phyloP scores from a whole-genome alignment of 2,888 invertebrate species.

The Dorcus parallelipipedus region DNA sequence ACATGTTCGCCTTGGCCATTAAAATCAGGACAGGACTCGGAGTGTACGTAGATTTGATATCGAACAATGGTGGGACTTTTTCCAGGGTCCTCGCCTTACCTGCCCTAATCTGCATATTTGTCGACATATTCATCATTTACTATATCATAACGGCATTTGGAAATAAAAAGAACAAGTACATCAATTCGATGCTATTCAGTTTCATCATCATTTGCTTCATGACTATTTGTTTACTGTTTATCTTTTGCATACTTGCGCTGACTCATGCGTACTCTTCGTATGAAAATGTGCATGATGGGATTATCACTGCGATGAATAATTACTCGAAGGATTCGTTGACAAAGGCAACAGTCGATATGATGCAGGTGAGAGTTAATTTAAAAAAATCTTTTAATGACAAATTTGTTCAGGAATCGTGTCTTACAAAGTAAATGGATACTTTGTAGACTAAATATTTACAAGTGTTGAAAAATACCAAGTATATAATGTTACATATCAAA shows the following conservation, averaged over 20 bases:
- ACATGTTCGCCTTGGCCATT: constrained; percentile 34
- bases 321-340: constrained; percentile 55
- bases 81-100: constrained; percentile 30
- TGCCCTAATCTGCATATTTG: constrained; percentile 32
- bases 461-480: no score
- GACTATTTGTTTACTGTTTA: not conserved
- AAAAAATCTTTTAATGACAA: no score
- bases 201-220: constrained; percentile 6
- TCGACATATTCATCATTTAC: constrained; percentile 31
- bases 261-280: constrained; percentile 34
- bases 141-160: constrained; percentile 33
- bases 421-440: no score
- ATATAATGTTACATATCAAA: no score
- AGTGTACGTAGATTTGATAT: constrained; percentile 42
- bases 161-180: constrained; percentile 8
- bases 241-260: constrained; percentile 24
- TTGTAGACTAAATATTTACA: no score
- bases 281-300: constrained; percentile 48
- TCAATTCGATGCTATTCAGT: constrained; percentile 11
- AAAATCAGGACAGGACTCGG: constrained; percentile 36
- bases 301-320: constrained; percentile 57
- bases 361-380: constrained; percentile 44
- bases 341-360: constrained; percentile 56
- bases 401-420: no score
- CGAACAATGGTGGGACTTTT: constrained; percentile 38